Conservation (phyloP, 2,113 vertebrate species). For the Sisor rabdophorus region DNA sequence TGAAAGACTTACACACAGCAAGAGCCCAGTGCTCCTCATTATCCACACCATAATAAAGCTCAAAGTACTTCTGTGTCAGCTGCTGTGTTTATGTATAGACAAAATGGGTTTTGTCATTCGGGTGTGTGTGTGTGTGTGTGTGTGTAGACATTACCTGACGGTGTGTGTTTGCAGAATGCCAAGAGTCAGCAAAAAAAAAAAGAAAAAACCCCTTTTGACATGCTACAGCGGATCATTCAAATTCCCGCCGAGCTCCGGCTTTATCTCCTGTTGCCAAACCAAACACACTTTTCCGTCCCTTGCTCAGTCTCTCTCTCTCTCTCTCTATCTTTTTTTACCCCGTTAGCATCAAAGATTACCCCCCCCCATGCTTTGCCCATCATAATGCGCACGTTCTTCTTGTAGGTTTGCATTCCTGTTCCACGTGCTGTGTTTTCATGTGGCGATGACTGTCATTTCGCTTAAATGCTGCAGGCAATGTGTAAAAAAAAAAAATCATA, state of each 20-base stretch:
- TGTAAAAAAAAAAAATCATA: background rate
- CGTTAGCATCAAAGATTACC: slow-evolving; percentile 21
- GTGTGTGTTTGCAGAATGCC: slow-evolving; percentile 43
- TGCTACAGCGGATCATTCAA: slow-evolving; percentile 42
- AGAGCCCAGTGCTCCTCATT: slow-evolving; percentile 33
- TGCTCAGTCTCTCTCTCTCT: slow-evolving; percentile 3
- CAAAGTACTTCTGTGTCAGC: slow-evolving; percentile 18
- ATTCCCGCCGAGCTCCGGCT: slow-evolving; percentile 39
- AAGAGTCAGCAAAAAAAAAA: slow-evolving; percentile 54
- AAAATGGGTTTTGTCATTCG: slow-evolving; percentile 20
- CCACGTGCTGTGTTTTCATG: slow-evolving; percentile 18
- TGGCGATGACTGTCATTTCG: slow-evolving; percentile 26
- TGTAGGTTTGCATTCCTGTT: background rate
- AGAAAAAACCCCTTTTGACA: slow-evolving; percentile 46
- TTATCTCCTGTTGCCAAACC: slow-evolving; percentile 47
- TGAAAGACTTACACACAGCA: slow-evolving; percentile 13
- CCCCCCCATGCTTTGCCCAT: slow-evolving; percentile 25
- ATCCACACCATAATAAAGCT: slow-evolving; percentile 38
- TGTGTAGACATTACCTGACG: slow-evolving; percentile 10
- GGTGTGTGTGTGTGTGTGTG: slow-evolving; percentile 14
- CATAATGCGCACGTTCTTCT: background rate
- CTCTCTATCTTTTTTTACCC: background rate
- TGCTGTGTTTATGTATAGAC: slow-evolving; percentile 14
- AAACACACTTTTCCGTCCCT: slow-evolving; percentile 27
- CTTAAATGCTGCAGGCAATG: slow-evolving; percentile 27